Conservation (phyloP, 2,888 invertebrate species). For the Aphidoletes aphidimyza region DNA sequence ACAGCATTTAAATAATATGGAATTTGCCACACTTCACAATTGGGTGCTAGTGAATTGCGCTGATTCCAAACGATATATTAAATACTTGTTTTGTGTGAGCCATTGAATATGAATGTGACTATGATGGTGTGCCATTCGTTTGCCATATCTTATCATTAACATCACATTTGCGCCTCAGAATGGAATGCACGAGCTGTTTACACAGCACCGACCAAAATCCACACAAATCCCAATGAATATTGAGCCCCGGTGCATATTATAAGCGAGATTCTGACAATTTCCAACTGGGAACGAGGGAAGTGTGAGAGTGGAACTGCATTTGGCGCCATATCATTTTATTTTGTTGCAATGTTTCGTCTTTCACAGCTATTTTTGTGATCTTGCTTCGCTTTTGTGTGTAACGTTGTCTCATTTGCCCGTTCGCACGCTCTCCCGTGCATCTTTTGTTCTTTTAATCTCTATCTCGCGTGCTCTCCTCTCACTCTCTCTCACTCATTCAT, state of each 20-base stretch:
- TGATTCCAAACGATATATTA: not conserved
- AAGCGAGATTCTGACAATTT: too few relatives aligned
- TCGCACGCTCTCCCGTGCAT: not conserved
- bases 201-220: not conserved
- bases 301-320: not conserved
- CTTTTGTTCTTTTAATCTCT: not conserved
- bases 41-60: not conserved
- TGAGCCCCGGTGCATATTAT: too few relatives aligned
- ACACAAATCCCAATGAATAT: too few relatives aligned
- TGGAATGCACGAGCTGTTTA: slow-evolving; percentile 1
- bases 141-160: slow-evolving; percentile 6
- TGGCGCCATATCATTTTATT: slow-evolving; percentile 40
- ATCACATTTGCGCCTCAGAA: not conserved
- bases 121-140: not conserved
- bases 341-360: slow-evolving; percentile 49
- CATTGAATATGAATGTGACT: not conserved
- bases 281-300: too few relatives aligned
- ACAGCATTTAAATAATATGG: too few relatives aligned
- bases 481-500: slow-evolving; percentile 9
- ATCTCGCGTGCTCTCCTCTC: not conserved
- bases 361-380: slow-evolving; percentile 5
- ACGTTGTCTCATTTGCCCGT: not conserved
- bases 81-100: too few relatives aligned
- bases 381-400: not conserved
- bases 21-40: not conserved